phyloP scores from a whole-genome alignment of 2,888 invertebrate species.

The Exocentrus adspersus region DNA sequence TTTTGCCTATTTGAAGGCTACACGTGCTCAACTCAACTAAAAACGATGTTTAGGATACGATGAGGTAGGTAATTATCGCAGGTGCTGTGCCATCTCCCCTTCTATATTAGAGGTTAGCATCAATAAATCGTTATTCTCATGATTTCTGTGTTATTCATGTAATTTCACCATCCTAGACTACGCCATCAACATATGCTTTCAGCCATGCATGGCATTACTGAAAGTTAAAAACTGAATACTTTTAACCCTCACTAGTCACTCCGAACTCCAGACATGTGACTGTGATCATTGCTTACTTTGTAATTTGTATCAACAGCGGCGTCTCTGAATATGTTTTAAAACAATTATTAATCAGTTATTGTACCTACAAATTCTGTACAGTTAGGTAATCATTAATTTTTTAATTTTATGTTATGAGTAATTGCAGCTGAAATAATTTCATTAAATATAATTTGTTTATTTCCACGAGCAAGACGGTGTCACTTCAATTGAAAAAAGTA shows the following conservation, averaged over 20 bases:
- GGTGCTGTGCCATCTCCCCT: neutral
- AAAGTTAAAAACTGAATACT: neutral
- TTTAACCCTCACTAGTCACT: neutral
- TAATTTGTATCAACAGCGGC: neutral
- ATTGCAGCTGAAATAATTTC: no score
- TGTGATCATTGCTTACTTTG: neutral
- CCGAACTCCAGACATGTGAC: neutral
- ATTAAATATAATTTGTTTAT: no score
- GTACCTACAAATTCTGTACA: no score
- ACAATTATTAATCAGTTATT: no score
- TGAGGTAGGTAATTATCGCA: neutral
- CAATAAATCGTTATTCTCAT: neutral
- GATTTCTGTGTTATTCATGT: constrained; percentile 1
- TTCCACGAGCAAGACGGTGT: no score
- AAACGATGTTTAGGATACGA: neutral
- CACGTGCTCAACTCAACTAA: neutral
- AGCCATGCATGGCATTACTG: constrained; percentile 14
- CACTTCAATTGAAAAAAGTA: neutral
- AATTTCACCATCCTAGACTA: constrained; percentile 1
- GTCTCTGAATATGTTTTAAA: neutral
- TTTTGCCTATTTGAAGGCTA: neutral
- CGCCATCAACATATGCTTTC: neutral
- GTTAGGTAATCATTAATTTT: no score
- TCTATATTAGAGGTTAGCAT: neutral
- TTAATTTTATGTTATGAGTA: no score